Evolutionary conservation across 2,113 vertebrate species (phyloP).

Genomic region (Dicentrarchus labrax): DNA sequence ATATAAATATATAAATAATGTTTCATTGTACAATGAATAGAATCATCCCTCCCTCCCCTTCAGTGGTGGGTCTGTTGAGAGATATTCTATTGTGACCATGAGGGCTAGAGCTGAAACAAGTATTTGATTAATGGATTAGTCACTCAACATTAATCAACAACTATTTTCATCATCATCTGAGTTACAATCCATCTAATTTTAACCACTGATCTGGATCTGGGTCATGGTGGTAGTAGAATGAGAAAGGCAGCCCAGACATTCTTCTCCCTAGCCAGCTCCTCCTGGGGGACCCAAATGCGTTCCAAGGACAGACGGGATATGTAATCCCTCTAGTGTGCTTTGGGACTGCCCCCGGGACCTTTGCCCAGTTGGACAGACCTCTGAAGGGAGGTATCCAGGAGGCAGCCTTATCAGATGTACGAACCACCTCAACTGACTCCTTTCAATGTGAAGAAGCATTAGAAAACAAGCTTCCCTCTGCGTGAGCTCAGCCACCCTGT

Average conservation of each 20-base stretch:
- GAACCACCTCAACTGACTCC: not conserved
- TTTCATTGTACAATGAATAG: too few species aligned
- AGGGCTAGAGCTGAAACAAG: not conserved
- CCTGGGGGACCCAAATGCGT: not conserved
- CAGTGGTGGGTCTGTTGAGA: too few species aligned
- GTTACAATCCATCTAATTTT: not conserved
- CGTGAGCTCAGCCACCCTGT: not conserved
- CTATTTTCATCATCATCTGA: not conserved
- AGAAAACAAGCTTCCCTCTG: not conserved
- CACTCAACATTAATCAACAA: not conserved
- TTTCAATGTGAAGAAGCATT: not conserved
- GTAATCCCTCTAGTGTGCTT: conserved; percentile 25
- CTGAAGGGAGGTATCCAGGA: not conserved
- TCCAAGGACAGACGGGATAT: conserved; percentile 30
- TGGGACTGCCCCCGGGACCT: not conserved
- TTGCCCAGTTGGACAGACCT: not conserved
- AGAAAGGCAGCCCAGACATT: not conserved
- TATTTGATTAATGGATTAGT: not conserved
- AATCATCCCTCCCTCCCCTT: too few species aligned
- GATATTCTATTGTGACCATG: too few species aligned
- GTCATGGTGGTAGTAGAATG: not conserved
- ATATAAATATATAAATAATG: too few species aligned
- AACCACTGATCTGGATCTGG: not conserved
- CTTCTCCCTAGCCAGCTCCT: not conserved
- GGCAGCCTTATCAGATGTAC: not conserved